Conservation (phyloP, 1,140 invertebrate species). For the Cecropterus lyciades region DNA sequence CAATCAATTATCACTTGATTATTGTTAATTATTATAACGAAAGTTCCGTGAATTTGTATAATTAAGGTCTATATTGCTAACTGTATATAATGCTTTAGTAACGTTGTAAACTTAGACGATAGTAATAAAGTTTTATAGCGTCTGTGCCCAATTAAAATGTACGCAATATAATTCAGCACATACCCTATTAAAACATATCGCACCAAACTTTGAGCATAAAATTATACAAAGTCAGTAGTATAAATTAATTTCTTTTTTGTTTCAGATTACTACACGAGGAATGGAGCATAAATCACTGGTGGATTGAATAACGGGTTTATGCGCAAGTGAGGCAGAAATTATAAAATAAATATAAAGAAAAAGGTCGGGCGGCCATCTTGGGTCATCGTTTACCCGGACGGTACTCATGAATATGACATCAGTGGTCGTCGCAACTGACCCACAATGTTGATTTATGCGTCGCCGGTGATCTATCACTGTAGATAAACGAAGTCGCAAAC, state of each 20-base stretch:
- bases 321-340: constrained; percentile 47
- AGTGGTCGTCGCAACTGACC: constrained; percentile 58
- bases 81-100: neutral
- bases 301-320: constrained; percentile 50
- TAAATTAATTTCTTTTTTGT: constrained; percentile 56
- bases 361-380: constrained; percentile 45
- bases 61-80: no score
- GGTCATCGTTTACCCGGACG: constrained; percentile 54
- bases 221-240: constrained; percentile 36
- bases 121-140: constrained; percentile 2
- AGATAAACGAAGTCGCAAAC: constrained; percentile 52
- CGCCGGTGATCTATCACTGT: constrained; percentile 63
- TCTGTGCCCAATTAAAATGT: constrained; percentile 15
- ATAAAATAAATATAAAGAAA: constrained; percentile 62
- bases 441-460: constrained; percentile 68
- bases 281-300: constrained; percentile 48
- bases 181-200: constrained; percentile 11
- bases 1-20: no score
- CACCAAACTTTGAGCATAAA: constrained; percentile 18
- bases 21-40: no score
- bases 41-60: no score
- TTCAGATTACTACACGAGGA: constrained; percentile 53
- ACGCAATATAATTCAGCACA: constrained; percentile 3
- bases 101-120: neutral
- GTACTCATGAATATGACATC: constrained; percentile 78